These are phyloP conservation scores for Nicator chloris DNA, from an alignment of 2,113 vertebrate genomes.

Conservation along the genomic window DNA sequence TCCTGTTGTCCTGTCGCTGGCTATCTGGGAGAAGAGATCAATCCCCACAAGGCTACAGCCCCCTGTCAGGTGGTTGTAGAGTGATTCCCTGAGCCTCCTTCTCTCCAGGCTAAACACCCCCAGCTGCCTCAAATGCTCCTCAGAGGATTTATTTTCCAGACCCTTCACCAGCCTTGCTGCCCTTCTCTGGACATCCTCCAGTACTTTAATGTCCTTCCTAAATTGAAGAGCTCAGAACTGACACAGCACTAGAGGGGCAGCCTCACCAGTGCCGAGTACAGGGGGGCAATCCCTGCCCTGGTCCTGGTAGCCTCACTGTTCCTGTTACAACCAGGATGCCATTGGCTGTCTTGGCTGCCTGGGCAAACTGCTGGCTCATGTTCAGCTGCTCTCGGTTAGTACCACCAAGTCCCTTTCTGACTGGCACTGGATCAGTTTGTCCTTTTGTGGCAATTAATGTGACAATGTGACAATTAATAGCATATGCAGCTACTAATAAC, in stretches of 20 bases:
- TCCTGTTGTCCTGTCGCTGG: fast-evolving
- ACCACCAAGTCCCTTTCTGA: not conserved
- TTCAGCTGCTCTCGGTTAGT: not conserved
- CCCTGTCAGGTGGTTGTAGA: not conserved
- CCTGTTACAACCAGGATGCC: not conserved
- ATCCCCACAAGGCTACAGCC: fast-evolving
- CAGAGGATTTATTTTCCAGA: not conserved
- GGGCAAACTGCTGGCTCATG: not conserved
- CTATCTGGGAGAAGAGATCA: too few species aligned
- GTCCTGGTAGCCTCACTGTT: fast-evolving
- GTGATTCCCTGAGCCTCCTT: not conserved
- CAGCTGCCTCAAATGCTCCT: not conserved
- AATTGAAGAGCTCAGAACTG: not conserved
- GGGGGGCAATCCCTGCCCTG: fast-evolving
- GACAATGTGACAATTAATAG: not conserved
- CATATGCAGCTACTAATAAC: not conserved
- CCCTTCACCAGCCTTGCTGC: not conserved
- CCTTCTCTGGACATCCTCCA: not conserved
- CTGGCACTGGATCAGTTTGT: not conserved
- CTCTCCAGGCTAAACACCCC: not conserved
- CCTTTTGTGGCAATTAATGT: not conserved
- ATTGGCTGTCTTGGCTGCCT: fast-evolving
- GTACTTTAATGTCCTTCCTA: not conserved
- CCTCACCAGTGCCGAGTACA: not conserved
- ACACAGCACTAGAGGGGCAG: fast-evolving